A percentile compares a stretch with the other conserved stretches of the same genome.
These are phyloP conservation scores for Oryzias melastigma DNA, from an alignment of 2,113 vertebrate genomes.

Conservation along the genomic window DNA sequence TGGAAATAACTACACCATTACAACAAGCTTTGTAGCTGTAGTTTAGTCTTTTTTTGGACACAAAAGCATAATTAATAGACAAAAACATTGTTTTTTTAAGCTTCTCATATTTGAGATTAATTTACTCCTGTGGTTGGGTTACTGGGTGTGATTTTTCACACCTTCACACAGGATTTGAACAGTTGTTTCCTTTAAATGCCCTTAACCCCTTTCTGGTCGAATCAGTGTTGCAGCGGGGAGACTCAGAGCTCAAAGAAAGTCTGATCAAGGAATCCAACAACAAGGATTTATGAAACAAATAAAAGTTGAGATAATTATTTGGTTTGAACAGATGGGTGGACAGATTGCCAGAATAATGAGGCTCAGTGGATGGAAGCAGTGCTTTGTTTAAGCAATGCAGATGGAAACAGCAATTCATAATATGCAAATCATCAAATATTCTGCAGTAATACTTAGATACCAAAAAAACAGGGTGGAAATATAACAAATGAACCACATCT, in stretches of 20 bases:
- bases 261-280: conserved; percentile 20
- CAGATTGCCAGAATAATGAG: conserved; percentile 65
- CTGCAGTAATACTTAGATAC: not conserved
- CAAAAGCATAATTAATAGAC: not conserved
- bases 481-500: conserved; percentile 35
- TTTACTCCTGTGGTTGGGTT: not conserved
- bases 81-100: not conserved
- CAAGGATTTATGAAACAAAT: conserved; percentile 23
- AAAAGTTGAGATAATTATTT: conserved; percentile 25
- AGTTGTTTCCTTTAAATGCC: conserved; percentile 36
- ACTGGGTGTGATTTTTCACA: conserved; percentile 54
- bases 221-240: conserved; percentile 36
- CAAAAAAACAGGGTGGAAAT: conserved; percentile 1
- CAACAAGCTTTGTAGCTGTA: not conserved
- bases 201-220: conserved; percentile 19
- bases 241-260: conserved; percentile 9
- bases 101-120: not conserved
- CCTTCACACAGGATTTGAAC: conserved; percentile 36
- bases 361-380: conserved; percentile 33
- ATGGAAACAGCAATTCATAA: not conserved
- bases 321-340: conserved; percentile 65
- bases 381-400: conserved; percentile 31
- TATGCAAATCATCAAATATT: not conserved
- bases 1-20: conserved; percentile 3
- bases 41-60: not conserved